Conservation (phyloP, 2,888 invertebrate genomes). For the Athrips mouffetella region DNA sequence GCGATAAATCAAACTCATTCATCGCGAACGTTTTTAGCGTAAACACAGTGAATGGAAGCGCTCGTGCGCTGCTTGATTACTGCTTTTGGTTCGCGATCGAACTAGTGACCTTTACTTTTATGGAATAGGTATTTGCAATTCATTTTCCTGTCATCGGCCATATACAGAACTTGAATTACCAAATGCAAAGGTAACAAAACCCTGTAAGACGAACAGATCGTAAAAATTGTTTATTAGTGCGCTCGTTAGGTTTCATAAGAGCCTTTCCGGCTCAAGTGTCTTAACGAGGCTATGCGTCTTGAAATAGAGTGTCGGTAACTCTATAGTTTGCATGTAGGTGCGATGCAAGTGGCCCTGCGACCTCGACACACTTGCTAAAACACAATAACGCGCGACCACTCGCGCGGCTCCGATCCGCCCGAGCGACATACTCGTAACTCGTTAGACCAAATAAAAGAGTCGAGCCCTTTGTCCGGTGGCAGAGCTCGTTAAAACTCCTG, state of each 20-base stretch:
- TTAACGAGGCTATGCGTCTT: conserved; percentile 21
- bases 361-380: conserved; percentile 37
- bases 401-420: not conserved
- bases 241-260: no score
- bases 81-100: not conserved
- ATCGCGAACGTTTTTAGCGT: not conserved
- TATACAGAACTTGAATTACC: not conserved
- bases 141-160: not conserved
- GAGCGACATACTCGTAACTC: no score
- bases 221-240: no score
- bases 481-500: conserved; percentile 53
- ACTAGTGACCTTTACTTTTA: not conserved
- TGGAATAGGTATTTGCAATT: not conserved
- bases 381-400: conserved; percentile 4
- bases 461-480: conserved; percentile 46
- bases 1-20: conserved; percentile 11
- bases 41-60: not conserved
- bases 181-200: no score
- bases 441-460: conserved; percentile 7
- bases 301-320: conserved; percentile 32
- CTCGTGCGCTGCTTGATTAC: not conserved
- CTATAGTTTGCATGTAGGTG: conserved; percentile 31
- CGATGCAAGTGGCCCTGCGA: conserved; percentile 42
- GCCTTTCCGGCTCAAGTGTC: conserved; percentile 4
- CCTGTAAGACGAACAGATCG: no score